Evolutionary conservation across 2,113 vertebrate species (phyloP).

Genomic region (Paraplagusia blochii): DNA sequence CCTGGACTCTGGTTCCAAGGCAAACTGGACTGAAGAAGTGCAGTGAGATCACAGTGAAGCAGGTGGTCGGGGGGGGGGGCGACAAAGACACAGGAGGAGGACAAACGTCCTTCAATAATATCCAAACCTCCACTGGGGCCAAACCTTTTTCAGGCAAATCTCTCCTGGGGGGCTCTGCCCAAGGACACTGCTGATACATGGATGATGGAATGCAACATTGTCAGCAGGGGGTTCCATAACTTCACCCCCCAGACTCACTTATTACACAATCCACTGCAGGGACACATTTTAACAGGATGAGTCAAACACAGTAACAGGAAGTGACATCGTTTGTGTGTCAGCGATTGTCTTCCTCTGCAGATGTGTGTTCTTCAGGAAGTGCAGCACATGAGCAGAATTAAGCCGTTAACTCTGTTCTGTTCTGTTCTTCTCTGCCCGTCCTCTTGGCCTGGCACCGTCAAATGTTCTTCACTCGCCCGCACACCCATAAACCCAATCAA

Average conservation of each 20-base stretch:
- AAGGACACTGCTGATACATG: slow-evolving; percentile 46
- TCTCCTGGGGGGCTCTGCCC: slow-evolving; percentile 1
- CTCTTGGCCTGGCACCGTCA: neutral
- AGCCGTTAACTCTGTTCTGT: no score
- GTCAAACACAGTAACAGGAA: slow-evolving; percentile 43
- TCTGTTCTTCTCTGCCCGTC: no score
- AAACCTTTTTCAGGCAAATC: slow-evolving; percentile 15
- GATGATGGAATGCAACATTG: slow-evolving; percentile 51
- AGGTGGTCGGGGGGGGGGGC: neutral
- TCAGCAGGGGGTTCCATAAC: slow-evolving; percentile 47
- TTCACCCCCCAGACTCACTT: no score
- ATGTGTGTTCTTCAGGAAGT: no score
- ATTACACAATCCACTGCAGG: slow-evolving; percentile 35
- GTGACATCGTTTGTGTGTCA: slow-evolving; percentile 20
- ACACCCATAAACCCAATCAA: slow-evolving; percentile 17
- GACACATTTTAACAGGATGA: slow-evolving; percentile 30
- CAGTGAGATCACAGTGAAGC: neutral
- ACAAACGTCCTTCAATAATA: slow-evolving; percentile 31
- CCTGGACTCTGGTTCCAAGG: neutral
- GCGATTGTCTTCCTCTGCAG: neutral
- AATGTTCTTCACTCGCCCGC: neutral
- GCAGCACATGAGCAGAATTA: no score
- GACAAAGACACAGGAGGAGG: slow-evolving; percentile 23
- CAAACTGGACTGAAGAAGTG: neutral
- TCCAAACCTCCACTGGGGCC: slow-evolving; percentile 49